Base-by-base conservation (phyloP, 1,140 invertebrate species). In the Varroa destructor region DNA sequence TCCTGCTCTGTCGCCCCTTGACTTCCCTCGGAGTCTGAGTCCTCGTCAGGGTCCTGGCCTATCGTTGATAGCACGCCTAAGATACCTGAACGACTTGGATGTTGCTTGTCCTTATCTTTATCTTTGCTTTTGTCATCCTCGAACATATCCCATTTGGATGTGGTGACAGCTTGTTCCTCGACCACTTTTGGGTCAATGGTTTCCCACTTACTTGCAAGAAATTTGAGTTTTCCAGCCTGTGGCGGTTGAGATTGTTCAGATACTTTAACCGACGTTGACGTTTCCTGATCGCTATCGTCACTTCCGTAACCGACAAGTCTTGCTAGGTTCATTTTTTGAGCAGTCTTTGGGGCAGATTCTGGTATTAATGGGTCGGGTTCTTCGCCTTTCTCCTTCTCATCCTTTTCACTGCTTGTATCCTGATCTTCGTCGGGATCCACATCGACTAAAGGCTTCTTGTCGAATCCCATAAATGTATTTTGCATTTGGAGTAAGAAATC, bases 151-250 rank as follows among this genome's bases (percentile, higher is more conserved):
- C 90, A 92, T 78, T 91, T 91, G 73, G 88, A 90, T 1, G 88
- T 90, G 1, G 89, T 91, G 83, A 91, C 89, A 37, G 89, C 90
- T 80, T 91, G 89, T 14, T 88, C 88, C 79, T 91, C 88, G 43
- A 89, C 84, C 79, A 88, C 85, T 77, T 90, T 86, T 1, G 89
- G 89, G 81, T 94, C 91, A 6, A 97, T 89, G 42, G 88, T 92
- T 84, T 97, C 93, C 93, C 93, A 97, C 78, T 91, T 89, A 0
- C 92, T 94, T 6, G 89, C 88, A 55, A 92, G 86, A 82, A 82
- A 82, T 64, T 79, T 79, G 8, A 8, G 4, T 51, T 51, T 3
- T 5, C 3, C 46, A 51, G 46, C 46, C 46, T 51, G 46, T 51
- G 46, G 46, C 46, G 46, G 46, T 51, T 51, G 46, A 8, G 46